A percentile compares a stretch with the other conserved stretches of the same genome.
These are phyloP conservation scores for Masticophis lateralis DNA, from an alignment of 2,797 vertebrate genomes.

Conservation along the genomic window DNA sequence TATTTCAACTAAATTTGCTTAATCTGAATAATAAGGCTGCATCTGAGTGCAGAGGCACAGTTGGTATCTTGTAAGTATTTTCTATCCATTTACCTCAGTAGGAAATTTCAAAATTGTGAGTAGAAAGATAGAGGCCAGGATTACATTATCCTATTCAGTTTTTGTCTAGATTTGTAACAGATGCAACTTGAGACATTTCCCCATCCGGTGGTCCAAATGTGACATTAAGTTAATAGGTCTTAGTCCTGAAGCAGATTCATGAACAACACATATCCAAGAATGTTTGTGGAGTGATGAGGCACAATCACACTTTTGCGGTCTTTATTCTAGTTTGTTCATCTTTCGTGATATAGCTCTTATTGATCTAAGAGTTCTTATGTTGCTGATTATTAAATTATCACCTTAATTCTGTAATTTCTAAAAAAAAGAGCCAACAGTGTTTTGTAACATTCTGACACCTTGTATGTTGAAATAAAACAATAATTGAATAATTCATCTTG, in stretches of 20 bases:
- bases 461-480: conserved; percentile 14
- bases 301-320: background rate
- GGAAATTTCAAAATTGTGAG: background rate
- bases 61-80: background rate
- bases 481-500: background rate
- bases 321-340: background rate
- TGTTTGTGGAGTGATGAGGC: background rate
- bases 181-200: background rate
- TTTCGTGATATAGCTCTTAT: background rate
- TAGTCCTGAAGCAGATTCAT: background rate
- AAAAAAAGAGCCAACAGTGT: background rate
- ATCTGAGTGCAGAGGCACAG: background rate
- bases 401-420: background rate
- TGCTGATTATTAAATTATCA: background rate
- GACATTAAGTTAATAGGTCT: background rate
- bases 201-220: background rate
- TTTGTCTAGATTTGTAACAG: background rate
- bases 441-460: background rate
- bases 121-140: background rate
- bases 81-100: background rate
- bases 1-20: background rate
- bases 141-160: background rate
- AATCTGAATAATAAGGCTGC: background rate
- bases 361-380: background rate
- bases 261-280: background rate